Conservation (phyloP, 2,888 invertebrate genomes). For the Agonopterix subpropinquella region DNA sequence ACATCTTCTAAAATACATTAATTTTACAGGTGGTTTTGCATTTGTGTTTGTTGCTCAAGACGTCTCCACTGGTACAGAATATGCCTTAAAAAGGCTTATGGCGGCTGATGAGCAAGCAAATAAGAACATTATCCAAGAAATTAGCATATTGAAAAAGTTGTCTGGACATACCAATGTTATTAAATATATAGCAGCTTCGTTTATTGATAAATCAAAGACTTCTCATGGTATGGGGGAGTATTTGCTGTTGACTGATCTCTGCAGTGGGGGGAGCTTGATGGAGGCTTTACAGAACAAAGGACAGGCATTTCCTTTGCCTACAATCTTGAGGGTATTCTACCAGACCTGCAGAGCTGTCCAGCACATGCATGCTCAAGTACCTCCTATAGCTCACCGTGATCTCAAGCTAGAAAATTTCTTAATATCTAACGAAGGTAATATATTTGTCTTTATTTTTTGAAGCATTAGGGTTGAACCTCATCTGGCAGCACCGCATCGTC, state of each 20-base stretch:
- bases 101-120: constrained; percentile 89
- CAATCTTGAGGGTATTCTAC: constrained; percentile 90
- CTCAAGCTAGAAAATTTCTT: constrained; percentile 97
- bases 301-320: constrained; percentile 78
- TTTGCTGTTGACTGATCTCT: constrained; percentile 93
- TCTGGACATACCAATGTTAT: constrained; percentile 95
- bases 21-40: constrained; percentile 94
- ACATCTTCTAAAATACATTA: constrained; percentile 6
- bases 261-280: constrained; percentile 87
- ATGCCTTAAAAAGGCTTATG: constrained; percentile 93
- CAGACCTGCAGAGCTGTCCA: constrained; percentile 93
- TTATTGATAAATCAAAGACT: constrained; percentile 86
- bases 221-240: constrained; percentile 92
- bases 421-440: constrained; percentile 85
- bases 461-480: no score
- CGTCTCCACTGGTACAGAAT: constrained; percentile 87
- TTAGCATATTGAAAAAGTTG: constrained; percentile 89
- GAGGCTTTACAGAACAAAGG: constrained; percentile 78
- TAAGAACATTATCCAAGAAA: constrained; percentile 87
- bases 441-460: background rate
- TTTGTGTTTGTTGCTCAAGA: constrained; percentile 97
- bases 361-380: constrained; percentile 93
- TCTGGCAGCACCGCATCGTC: no score
- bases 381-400: constrained; percentile 96
- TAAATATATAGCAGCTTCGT: constrained; percentile 89